These are phyloP conservation scores for Phocides pigmalion DNA, from an alignment of 1,140 invertebrate species.

Conservation along the genomic window DNA sequence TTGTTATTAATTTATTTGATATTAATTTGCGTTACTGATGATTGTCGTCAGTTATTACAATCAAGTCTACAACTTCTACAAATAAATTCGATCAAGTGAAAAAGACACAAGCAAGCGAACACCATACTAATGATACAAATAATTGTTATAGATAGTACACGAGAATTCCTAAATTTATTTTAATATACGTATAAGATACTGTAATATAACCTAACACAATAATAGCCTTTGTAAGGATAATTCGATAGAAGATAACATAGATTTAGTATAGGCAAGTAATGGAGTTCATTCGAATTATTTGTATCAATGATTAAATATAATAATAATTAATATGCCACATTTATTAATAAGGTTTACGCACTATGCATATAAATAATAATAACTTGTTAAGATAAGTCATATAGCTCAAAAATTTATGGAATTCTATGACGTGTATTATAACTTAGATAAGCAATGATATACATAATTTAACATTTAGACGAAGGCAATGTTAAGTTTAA, in stretches of 20 bases:
- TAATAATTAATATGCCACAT: conserved; percentile 54
- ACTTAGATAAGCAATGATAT: conserved; percentile 57
- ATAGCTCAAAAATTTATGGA: conserved; percentile 76
- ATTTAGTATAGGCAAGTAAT: conserved; percentile 44
- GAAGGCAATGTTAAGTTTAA: conserved; percentile 51
- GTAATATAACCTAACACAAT: conserved; percentile 67
- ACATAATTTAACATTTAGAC: conserved; percentile 48
- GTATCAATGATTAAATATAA: conserved; percentile 50
- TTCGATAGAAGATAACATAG: conserved; percentile 54
- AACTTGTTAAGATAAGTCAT: conserved; percentile 52
- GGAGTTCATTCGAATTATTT: conserved; percentile 46
- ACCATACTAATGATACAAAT: conserved; percentile 73
- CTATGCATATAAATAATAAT: conserved; percentile 58
- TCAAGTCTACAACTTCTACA: conserved; percentile 51
- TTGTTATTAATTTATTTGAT: too few species aligned
- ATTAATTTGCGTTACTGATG: too few species aligned
- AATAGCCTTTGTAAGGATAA: conserved; percentile 58
- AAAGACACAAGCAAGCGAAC: conserved; percentile 73
- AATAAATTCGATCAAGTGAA: conserved; percentile 59
- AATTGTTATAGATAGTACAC: conserved; percentile 67
- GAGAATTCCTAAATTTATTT: conserved; percentile 76
- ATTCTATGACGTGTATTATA: conserved; percentile 66
- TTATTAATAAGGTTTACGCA: conserved; percentile 62
- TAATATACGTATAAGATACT: conserved; percentile 64
- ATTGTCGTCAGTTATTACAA: background rate